Evolutionary conservation across 1,140 invertebrate species (phyloP), one percentile per base, ranked within the genome.

Genomic region (Vanessa tameamea): DNA sequence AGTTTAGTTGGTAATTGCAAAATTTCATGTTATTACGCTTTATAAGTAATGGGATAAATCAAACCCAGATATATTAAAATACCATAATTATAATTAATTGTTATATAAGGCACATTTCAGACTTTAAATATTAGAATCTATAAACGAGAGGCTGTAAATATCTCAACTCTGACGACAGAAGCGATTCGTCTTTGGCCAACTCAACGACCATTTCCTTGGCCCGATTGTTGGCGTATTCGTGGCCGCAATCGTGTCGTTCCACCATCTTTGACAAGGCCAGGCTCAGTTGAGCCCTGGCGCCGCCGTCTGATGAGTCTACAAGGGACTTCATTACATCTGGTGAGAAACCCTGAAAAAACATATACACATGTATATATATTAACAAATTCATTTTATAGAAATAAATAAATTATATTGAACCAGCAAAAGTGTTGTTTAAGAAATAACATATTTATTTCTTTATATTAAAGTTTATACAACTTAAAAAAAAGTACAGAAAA

Each of bases 221-320:
- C 48, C 93, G 89, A 75, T 93, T 94, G 75, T 94, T 89, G 16
- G 93, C 91, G 80, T 93, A 92, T 3, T 93, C 87, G 71, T 93
- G 91, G 1, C 79, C 88, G 23, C 92, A 94, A 80, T 95, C 94
- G 47, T 88, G 80, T 3, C 92, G 82, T 16, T 93, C 92, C 69
- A 94, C 78, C 82, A 94, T 92, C 76, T 93, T 94, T 26, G 88
- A 82, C 13, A 95, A 78, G 0, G 93, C 88, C 63, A 90, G 78
- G 37, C 83, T 82, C 47, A 95, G 87, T 75, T 95, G 94, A 14
- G 88, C 87, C 0, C 89, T 83, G 0, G 94, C 93, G 0, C 93
- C 91, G 6, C 90, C 92, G 43, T 79, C 86, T 0, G 93, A 94
- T 0, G 88, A 91, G 0, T 93, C 92, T 4, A 85, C 85, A 0